These are phyloP conservation scores for Eupeodes luniger DNA, from an alignment of 2,888 invertebrate genomes.

Conservation along the genomic window DNA sequence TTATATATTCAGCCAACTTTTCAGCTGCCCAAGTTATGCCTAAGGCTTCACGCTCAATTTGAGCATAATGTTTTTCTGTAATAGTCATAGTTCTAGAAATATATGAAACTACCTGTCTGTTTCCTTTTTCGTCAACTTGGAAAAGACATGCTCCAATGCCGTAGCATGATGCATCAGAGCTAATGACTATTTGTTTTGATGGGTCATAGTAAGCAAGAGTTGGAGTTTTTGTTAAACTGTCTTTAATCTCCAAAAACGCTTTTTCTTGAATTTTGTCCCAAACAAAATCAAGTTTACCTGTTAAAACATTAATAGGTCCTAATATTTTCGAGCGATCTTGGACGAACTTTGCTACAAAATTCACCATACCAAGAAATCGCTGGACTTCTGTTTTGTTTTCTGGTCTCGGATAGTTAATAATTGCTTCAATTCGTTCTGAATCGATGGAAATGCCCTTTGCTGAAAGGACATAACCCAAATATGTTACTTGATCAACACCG, in stretches of 20 bases:
- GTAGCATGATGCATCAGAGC: background rate
- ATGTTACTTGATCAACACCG: no score
- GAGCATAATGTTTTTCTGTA: conserved; percentile 10
- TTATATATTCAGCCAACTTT: conserved; percentile 1
- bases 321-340: no score
- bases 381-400: no score
- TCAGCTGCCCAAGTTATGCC: conserved; percentile 1
- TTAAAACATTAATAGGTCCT: no score
- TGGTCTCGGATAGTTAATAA: no score
- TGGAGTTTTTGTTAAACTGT: background rate
- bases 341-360: no score
- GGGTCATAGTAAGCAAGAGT: background rate
- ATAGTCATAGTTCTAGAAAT: conserved; percentile 1
- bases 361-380: no score
- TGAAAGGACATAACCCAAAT: no score
- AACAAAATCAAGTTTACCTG: no score
- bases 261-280: no score
- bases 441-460: no score
- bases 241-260: background rate
- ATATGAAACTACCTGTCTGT: conserved; percentile 12
- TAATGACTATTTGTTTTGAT: background rate
- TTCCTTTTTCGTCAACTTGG: background rate
- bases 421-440: no score
- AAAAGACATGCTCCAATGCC: conserved; percentile 7
- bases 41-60: conserved; percentile 3